A percentile compares a stretch with the other conserved stretches of the same genome.
Evolutionary conservation across 1,140 invertebrate genomes (phyloP).

Genomic region (Caerostris darwini): DNA sequence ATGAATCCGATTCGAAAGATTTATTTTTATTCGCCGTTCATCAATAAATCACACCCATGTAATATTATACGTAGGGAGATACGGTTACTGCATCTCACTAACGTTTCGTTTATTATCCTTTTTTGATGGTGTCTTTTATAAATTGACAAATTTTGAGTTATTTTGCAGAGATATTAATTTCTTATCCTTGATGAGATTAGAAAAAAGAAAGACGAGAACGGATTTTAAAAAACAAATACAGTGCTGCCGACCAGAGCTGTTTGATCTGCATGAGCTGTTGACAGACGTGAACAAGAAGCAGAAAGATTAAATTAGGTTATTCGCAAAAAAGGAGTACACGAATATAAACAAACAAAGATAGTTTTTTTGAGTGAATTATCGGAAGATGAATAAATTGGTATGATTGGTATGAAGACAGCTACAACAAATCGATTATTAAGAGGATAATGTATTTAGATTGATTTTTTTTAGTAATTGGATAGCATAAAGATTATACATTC

Average conservation of each 20-base stretch:
- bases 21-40: too few species aligned
- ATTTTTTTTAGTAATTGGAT: too few species aligned
- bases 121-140: neutral
- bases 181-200: neutral
- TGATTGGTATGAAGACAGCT: neutral
- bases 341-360: neutral
- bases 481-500: too few species aligned
- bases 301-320: slow-evolving; percentile 11
- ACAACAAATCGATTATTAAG: neutral
- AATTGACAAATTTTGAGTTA: slow-evolving; percentile 9
- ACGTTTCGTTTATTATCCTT: neutral
- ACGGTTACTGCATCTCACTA: slow-evolving; percentile 43
- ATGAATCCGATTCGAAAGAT: too few species aligned
- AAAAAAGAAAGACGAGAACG: neutral
- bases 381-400: neutral
- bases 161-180: neutral
- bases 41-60: neutral
- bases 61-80: too few species aligned
- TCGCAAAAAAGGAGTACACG: neutral
- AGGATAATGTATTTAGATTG: too few species aligned
- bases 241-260: neutral
- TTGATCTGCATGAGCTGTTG: neutral
- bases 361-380: neutral
- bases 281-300: neutral
- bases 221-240: neutral